Percentiles rank a stretch among this genome's conserved stretches.
Evolutionary conservation across 2,797 vertebrate genomes (phyloP).

Genomic region (Macrochelys suwanniensis): DNA sequence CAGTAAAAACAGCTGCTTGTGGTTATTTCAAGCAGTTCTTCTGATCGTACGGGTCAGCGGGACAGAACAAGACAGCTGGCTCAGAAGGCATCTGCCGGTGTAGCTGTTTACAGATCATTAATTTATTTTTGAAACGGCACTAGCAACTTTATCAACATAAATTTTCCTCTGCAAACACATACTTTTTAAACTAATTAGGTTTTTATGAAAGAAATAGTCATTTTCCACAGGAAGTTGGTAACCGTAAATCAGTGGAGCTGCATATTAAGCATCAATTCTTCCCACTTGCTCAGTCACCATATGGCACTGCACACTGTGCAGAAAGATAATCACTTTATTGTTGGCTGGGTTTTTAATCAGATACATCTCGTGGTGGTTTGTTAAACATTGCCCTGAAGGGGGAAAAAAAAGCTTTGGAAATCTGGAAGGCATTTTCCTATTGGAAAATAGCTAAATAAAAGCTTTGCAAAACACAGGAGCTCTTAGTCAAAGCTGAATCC

Average conservation of each 20-base stretch:
- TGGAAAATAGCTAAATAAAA: constrained; percentile 38
- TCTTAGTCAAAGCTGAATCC: background rate
- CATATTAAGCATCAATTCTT: constrained; percentile 66
- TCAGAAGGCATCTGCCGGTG: background rate
- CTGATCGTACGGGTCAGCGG: background rate
- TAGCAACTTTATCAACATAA: constrained; percentile 39
- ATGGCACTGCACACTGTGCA: constrained; percentile 70
- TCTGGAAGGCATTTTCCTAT: constrained; percentile 17
- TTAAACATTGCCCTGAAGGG: constrained; percentile 60
- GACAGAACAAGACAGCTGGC: background rate
- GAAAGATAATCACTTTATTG: constrained; percentile 77
- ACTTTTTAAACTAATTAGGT: constrained; percentile 61
- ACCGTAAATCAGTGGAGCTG: constrained; percentile 65
- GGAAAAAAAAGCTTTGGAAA: constrained; percentile 19
- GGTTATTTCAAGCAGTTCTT: constrained; percentile 14
- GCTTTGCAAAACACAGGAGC: background rate
- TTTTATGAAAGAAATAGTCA: constrained; percentile 67
- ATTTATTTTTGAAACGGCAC: constrained; percentile 11
- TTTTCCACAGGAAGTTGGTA: constrained; percentile 70
- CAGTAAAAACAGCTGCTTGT: background rate
- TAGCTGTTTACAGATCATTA: constrained; percentile 32
- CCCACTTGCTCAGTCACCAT: constrained; percentile 73
- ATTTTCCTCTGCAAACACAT: constrained; percentile 36
- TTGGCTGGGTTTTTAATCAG: constrained; percentile 74
- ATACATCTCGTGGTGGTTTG: constrained; percentile 64